Conservation (phyloP, 2,888 invertebrate genomes). For the Rhamnusium bicolor region DNA sequence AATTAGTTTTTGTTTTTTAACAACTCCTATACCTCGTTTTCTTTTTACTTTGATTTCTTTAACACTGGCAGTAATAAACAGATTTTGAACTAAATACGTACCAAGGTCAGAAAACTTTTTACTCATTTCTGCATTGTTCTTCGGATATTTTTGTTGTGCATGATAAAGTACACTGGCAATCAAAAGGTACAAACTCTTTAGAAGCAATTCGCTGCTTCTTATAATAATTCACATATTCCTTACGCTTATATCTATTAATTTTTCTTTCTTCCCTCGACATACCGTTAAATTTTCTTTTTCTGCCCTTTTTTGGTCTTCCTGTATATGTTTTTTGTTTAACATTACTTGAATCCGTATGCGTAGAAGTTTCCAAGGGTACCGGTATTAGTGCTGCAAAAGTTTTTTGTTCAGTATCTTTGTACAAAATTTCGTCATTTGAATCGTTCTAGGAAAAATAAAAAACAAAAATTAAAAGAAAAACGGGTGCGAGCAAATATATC, state of each 20-base stretch:
- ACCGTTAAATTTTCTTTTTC: not conserved
- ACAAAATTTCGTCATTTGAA: no score
- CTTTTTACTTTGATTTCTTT: no score
- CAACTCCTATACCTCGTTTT: no score
- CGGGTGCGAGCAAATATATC: no score
- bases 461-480: no score
- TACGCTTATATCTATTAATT: not conserved
- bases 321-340: not conserved
- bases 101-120: not conserved
- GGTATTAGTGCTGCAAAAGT: no score
- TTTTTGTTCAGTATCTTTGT: no score
- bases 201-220: not conserved
- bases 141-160: not conserved
- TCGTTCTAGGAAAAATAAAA: no score
- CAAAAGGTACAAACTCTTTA: not conserved
- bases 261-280: not conserved
- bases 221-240: not conserved
- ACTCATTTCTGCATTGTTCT: not conserved
- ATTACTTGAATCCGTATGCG: not conserved
- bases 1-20: not conserved
- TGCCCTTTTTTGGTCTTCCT: not conserved
- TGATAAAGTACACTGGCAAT: no score
- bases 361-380: not conserved
- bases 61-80: not conserved
- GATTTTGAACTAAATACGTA: not conserved